Conservation (phyloP, 2,797 vertebrate species). For the Gymnothorax javanicus region DNA sequence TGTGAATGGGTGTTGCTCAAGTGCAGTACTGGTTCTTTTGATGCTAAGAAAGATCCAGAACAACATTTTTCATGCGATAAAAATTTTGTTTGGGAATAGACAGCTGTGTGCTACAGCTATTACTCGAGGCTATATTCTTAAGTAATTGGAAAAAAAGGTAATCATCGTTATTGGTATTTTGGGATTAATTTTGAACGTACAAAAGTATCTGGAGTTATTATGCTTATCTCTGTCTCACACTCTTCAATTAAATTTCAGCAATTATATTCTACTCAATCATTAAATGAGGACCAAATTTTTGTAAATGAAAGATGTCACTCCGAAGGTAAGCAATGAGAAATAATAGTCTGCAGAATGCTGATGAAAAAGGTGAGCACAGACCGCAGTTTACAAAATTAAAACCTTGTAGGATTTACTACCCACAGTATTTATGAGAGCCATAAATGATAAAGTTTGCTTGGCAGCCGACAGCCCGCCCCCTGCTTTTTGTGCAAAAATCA, state of each 20-base stretch:
- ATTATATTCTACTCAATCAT: not conserved
- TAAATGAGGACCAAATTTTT: not conserved
- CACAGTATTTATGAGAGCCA: not conserved
- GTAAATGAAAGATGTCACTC: not conserved
- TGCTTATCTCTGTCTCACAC: not conserved
- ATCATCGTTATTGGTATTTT: not conserved
- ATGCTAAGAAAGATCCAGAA: not conserved
- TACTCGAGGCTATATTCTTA: not conserved
- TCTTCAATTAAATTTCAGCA: not conserved
- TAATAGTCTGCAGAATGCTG: not conserved
- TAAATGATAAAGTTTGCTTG: not conserved
- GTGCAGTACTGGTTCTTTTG: not conserved
- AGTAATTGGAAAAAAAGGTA: not conserved
- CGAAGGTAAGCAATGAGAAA: not conserved
- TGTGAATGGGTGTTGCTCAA: not conserved
- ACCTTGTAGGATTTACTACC: slow-evolving; percentile 3
- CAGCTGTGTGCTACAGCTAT: no score
- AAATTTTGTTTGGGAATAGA: no score
- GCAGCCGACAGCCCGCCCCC: not conserved
- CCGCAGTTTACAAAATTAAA: not conserved
- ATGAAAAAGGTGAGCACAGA: not conserved
- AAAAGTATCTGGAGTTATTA: not conserved
- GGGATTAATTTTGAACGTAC: not conserved
- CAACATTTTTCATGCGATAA: no score
- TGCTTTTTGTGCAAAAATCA: slow-evolving; percentile 40